Conservation (phyloP, 1,140 invertebrate genomes). For the Oedothorax gibbosus region DNA sequence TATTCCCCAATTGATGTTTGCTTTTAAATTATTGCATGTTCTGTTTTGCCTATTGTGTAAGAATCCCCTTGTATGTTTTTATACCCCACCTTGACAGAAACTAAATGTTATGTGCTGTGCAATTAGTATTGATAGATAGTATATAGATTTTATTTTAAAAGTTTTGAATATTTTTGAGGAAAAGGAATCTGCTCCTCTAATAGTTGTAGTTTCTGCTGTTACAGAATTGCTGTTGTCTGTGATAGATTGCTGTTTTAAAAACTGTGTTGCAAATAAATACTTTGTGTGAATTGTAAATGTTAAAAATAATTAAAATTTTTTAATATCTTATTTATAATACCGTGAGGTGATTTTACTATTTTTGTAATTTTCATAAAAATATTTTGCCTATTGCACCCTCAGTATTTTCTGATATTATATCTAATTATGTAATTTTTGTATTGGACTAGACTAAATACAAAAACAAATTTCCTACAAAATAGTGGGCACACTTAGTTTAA, state of each 20-base stretch:
- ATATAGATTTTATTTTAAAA: constrained; percentile 19
- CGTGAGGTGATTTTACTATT: constrained; percentile 49
- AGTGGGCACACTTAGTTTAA: constrained; percentile 17
- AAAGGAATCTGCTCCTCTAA: not conserved
- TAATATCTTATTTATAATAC: constrained; percentile 49
- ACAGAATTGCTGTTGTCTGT: constrained; percentile 58
- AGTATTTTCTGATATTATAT: constrained; percentile 45
- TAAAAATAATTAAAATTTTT: constrained; percentile 46
- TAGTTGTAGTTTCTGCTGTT: constrained; percentile 34
- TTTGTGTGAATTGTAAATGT: constrained; percentile 31
- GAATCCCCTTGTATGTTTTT: constrained; percentile 10
- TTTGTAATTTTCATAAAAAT: constrained; percentile 51
- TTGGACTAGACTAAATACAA: not conserved
- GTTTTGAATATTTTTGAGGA: not conserved
- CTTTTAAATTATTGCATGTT: constrained; percentile 31
- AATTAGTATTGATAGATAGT: not conserved
- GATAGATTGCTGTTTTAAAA: constrained; percentile 54
- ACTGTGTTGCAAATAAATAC: constrained; percentile 33
- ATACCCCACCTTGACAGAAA: not conserved
- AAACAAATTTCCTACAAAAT: not conserved
- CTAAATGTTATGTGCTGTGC: not conserved
- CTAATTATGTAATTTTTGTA: constrained; percentile 32
- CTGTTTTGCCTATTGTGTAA: constrained; percentile 5
- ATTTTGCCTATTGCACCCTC: constrained; percentile 43
- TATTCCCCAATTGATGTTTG: constrained; percentile 23